Percentiles rank a stretch among this genome's conserved stretches.
phyloP scores from a whole-genome alignment of 2,113 vertebrate species.

The Centropristis striata region DNA sequence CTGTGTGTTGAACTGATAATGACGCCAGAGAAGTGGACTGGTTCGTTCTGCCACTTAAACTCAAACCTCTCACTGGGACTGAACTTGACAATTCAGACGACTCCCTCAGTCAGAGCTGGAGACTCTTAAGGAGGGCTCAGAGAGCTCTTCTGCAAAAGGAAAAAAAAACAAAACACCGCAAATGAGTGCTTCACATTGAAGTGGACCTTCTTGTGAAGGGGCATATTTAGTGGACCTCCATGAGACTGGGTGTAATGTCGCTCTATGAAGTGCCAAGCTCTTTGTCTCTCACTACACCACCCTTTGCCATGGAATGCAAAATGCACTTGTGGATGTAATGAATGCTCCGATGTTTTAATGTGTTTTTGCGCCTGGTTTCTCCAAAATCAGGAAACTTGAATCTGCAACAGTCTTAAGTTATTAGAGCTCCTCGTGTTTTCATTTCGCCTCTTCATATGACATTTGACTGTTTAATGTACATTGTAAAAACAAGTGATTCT shows the following conservation, averaged over 20 bases:
- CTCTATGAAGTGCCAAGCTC: conserved; percentile 84
- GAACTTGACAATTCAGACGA: conserved; percentile 77
- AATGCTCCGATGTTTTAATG: conserved; percentile 56
- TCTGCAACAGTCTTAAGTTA: conserved; percentile 85
- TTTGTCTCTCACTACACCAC: conserved; percentile 63
- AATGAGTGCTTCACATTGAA: conserved; percentile 89
- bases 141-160: conserved; percentile 57
- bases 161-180: conserved; percentile 42
- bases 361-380: conserved; percentile 65
- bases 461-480: conserved; percentile 73
- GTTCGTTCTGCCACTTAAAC: conserved; percentile 59
- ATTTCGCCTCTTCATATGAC: conserved; percentile 75
- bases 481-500: conserved; percentile 79
- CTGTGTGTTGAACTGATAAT: conserved; percentile 62
- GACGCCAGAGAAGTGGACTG: conserved; percentile 51
- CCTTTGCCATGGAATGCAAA: conserved; percentile 67
- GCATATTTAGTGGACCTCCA: conserved; percentile 74
- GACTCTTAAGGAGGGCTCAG: conserved; percentile 55
- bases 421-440: conserved; percentile 71
- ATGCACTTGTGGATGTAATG: conserved; percentile 72
- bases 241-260: conserved; percentile 78
- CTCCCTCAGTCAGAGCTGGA: conserved; percentile 66
- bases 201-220: conserved; percentile 80
- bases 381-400: conserved; percentile 77
- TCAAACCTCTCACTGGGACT: conserved; percentile 71